Evolutionary conservation across 2,888 invertebrate genomes (phyloP), one percentile per base, ranked within the genome.

Genomic region (Eumerus sabulonum): DNA sequence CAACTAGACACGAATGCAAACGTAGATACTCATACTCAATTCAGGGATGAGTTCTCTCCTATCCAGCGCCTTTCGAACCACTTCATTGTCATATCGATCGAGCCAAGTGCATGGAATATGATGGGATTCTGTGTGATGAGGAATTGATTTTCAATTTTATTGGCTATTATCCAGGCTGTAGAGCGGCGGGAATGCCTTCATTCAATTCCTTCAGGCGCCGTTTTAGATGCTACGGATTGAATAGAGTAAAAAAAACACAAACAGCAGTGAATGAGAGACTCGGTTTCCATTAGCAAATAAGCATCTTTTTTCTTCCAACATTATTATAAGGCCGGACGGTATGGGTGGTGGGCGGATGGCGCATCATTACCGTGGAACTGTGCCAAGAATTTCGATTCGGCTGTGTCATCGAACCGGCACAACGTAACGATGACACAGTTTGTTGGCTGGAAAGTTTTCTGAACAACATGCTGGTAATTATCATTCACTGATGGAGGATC

Each of bases 81-180:
- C 67, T 45, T 63, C 51, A 60, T 68, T 67, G 47, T 73, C 62
- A 47, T 77, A 60, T 62, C 40, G 11, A 27, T n/a, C n/a, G n/a
- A 7, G 27, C 27, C 3, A 7, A 62, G 66, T 17, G 40, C 42
- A 51, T 51, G 36, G 40, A 12, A 36, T 16, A 16, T 50, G 50
- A 47, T 51, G 57, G 51, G 53, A 47, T 17, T 50, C 56, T 44
- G 56, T 63, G 57, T 77, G 76, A 73, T 63, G 73, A 63, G 59
- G 54, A 67, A 77, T 77, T 73, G 77, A 73, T 73, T 73, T 73
- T 68, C 42, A 73, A 73, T 77, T 77, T 77, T 77, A 73, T 73
- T 77, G 77, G 77, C 77, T 47, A 62, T 5, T 63, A 73, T 67
- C 77, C 77, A 73, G 62, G 47, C 50, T 13, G 44, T 12, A 35